Evolutionary conservation across 2,113 vertebrate species (phyloP).

Genomic region (Ginglymostoma cirratum): DNA sequence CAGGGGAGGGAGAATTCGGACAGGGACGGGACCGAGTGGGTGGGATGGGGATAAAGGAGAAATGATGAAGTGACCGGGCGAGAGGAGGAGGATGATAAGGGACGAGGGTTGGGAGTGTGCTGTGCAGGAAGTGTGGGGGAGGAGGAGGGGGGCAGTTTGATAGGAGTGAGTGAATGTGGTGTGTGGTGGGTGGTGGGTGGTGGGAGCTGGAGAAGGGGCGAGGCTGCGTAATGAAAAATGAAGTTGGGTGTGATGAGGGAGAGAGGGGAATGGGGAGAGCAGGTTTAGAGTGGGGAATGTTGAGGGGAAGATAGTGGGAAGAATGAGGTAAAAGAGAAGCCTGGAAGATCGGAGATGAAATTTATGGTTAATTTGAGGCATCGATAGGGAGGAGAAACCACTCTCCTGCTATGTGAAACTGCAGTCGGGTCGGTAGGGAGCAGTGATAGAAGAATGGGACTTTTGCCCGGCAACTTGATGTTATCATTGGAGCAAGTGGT

Average conservation of each 20-base stretch:
- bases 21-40: not conserved
- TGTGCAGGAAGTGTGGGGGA: too few relatives aligned
- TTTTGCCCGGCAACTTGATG: too few relatives aligned
- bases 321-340: too few relatives aligned
- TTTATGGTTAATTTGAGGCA: not conserved
- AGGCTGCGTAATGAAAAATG: slow-evolving; percentile 45
- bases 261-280: not conserved
- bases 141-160: not conserved
- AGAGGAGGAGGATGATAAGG: not conserved
- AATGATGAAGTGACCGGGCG: not conserved
- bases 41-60: not conserved
- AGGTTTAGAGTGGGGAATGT: not conserved
- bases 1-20: not conserved
- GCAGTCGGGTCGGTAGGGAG: too few relatives aligned
- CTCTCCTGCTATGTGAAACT: too few relatives aligned
- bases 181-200: not conserved
- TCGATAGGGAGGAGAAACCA: not conserved
- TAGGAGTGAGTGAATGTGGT: not conserved
- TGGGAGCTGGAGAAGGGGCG: slow-evolving; percentile 46
- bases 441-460: not conserved
- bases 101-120: not conserved
- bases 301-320: not conserved
- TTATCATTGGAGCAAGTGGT: too few relatives aligned
- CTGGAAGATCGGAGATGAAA: not conserved
- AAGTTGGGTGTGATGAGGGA: too few relatives aligned